Evolutionary conservation across 2,888 invertebrate species (phyloP).

Genomic region (Alentia gelatinosa): DNA sequence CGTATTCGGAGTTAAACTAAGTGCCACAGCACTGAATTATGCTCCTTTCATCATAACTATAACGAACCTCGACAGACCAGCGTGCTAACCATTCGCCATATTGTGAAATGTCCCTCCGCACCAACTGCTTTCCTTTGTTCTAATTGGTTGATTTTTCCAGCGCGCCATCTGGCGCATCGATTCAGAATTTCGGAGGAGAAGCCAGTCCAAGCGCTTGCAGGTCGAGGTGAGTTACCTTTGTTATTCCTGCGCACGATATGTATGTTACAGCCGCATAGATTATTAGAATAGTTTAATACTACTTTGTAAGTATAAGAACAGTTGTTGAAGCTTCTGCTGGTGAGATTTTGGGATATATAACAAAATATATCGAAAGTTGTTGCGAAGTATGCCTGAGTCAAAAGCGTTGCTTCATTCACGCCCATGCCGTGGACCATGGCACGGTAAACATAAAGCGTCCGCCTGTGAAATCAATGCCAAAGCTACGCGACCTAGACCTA

Average conservation of each 20-base stretch:
- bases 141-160: neutral
- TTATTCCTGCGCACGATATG: neutral
- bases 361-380: neutral
- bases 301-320: neutral
- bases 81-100: constrained; percentile 24
- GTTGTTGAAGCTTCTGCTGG: neutral
- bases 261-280: neutral
- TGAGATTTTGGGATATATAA: neutral
- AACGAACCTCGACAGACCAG: neutral
- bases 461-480: neutral
- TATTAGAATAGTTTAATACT: neutral
- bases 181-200: neutral
- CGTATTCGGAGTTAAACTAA: neutral
- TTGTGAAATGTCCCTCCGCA: constrained; percentile 31
- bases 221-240: neutral
- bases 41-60: neutral
- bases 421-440: neutral
- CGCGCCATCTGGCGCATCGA: constrained; percentile 9
- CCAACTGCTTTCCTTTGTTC: constrained; percentile 5
- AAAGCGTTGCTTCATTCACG: neutral
- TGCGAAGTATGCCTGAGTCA: no score
- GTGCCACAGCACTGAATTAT: neutral
- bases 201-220: neutral
- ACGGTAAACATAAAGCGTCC: neutral
- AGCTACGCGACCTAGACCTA: no score